These are phyloP conservation scores for Chrysopa pallens DNA, from an alignment of 1,140 invertebrate species.

Conservation along the genomic window DNA sequence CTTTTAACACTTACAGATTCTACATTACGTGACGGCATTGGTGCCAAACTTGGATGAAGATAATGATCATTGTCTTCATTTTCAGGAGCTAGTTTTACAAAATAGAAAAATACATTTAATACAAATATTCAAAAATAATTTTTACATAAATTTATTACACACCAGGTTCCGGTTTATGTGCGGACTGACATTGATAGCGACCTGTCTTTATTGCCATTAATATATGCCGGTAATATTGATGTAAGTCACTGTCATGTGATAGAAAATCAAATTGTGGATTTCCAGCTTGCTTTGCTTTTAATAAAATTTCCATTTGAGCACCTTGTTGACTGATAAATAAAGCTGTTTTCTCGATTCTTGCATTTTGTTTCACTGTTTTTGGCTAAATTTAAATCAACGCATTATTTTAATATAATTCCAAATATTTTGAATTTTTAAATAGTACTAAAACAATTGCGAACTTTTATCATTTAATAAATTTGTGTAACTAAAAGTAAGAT, in stretches of 20 bases:
- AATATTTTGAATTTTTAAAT: too few relatives aligned
- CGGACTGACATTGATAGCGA: slow-evolving; percentile 30
- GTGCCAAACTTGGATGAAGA: slow-evolving; percentile 61
- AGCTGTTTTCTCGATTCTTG: slow-evolving; percentile 93
- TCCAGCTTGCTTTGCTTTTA: slow-evolving; percentile 89
- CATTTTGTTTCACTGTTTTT: slow-evolving; percentile 76
- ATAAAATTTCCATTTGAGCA: slow-evolving; percentile 93
- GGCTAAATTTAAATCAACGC: slow-evolving; percentile 45
- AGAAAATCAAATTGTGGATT: slow-evolving; percentile 92
- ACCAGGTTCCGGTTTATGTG: too few relatives aligned
- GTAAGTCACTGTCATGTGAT: slow-evolving; percentile 62
- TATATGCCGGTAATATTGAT: slow-evolving; percentile 82
- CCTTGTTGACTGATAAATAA: slow-evolving; percentile 85
- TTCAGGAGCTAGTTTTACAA: slow-evolving; percentile 18
- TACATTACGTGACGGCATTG: slow-evolving; percentile 24
- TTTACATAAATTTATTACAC: too few relatives aligned
- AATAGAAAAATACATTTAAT: background rate
- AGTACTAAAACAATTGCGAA: too few relatives aligned
- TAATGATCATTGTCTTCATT: slow-evolving; percentile 47
- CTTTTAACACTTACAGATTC: slow-evolving; percentile 33
- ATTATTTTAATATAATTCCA: too few relatives aligned
- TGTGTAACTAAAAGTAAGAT: too few relatives aligned
- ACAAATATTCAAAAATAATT: background rate
- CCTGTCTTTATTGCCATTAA: slow-evolving; percentile 64
- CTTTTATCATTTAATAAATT: too few relatives aligned